A percentile compares a stretch with the other conserved stretches of the same genome.
Evolutionary conservation across 2,888 invertebrate species (phyloP).

Genomic region (Sturmia bella): DNA sequence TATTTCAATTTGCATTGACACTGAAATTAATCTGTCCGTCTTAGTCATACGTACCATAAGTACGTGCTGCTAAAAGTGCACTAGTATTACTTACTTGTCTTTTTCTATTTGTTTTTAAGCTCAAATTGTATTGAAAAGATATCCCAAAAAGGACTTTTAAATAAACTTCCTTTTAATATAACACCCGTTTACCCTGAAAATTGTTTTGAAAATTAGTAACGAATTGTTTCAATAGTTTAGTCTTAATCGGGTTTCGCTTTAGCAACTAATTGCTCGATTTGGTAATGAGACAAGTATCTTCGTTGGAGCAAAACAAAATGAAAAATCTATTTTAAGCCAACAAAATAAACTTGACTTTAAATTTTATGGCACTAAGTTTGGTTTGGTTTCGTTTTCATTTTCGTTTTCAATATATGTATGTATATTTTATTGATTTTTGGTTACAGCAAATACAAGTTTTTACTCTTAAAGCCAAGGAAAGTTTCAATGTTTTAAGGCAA

Average conservation of each 20-base stretch:
- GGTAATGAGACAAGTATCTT: constrained; percentile 45
- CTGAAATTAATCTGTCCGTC: too few relatives aligned
- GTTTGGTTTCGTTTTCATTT: constrained; percentile 49
- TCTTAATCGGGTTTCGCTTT: constrained; percentile 7
- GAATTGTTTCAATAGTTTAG: constrained; percentile 17
- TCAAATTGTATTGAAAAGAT: too few relatives aligned
- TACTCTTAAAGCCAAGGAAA: constrained; percentile 62
- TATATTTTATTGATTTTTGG: not conserved
- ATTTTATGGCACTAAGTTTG: constrained; percentile 47
- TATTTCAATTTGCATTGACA: too few relatives aligned
- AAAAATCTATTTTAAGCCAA: constrained; percentile 27
- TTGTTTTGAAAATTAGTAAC: not conserved
- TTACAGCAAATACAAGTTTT: constrained; percentile 39
- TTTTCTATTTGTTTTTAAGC: too few relatives aligned
- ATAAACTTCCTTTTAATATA: not conserved
- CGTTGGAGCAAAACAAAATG: constrained; percentile 7
- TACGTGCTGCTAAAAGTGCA: too few relatives aligned
- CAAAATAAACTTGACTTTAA: constrained; percentile 60
- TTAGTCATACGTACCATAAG: too few relatives aligned
- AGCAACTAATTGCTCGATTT: constrained; percentile 34
- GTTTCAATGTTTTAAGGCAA: constrained; percentile 60
- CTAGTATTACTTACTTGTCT: too few relatives aligned
- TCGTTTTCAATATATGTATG: constrained; percentile 14
- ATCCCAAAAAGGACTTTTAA: too few relatives aligned
- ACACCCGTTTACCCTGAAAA: constrained; percentile 7